phyloP scores from a whole-genome alignment of 1,140 invertebrate genomes.

The Atta texana region DNA sequence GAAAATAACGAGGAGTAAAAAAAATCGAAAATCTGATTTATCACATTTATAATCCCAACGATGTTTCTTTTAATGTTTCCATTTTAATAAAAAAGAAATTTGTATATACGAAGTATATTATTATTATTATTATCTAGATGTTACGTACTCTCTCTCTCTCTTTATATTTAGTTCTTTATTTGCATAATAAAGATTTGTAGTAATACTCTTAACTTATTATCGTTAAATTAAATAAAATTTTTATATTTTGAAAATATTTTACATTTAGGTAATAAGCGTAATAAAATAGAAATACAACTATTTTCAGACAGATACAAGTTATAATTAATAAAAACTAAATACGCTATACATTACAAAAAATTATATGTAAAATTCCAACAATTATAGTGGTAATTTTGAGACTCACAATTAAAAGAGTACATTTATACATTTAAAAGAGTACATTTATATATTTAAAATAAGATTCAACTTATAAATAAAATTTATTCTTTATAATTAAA shows the following conservation, averaged over 20 bases:
- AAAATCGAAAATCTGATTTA: background rate
- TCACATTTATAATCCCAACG: background rate
- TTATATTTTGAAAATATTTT: background rate
- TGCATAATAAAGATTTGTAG: background rate
- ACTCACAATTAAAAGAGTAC: too few species aligned
- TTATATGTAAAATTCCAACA: too few species aligned
- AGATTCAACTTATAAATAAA: too few species aligned
- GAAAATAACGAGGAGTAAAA: background rate
- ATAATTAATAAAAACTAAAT: background rate
- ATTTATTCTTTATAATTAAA: too few species aligned
- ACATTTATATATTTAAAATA: too few species aligned
- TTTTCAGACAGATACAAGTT: too few species aligned
- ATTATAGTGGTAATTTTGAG: too few species aligned
- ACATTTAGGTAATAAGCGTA: background rate
- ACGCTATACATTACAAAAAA: too few species aligned
- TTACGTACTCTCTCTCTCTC: background rate
- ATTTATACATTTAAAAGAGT: too few species aligned
- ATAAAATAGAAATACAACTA: background rate
- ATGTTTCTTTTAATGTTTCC: background rate
- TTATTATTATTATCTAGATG: background rate
- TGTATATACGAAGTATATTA: background rate
- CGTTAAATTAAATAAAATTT: background rate
- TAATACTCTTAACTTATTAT: background rate
- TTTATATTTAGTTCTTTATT: background rate
- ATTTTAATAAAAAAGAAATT: background rate